phyloP scores from a whole-genome alignment of 64 coral and sea anemone species.

The Montipora sp. region DNA sequence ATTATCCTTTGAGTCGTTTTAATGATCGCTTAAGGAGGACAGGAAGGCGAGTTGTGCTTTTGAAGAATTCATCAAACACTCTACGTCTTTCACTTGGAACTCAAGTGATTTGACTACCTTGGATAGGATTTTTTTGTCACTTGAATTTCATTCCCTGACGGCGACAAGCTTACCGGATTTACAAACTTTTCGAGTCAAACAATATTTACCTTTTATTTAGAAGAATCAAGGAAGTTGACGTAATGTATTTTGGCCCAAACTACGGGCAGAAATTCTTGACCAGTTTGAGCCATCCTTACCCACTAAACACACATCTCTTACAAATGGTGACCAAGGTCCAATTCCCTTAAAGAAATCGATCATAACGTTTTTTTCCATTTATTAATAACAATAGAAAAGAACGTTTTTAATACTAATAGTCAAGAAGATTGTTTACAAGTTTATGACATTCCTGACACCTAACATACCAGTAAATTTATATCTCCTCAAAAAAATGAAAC shows the following conservation, averaged over 20 bases:
- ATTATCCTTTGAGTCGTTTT: not conserved
- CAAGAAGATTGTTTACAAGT: not conserved
- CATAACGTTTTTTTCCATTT: not conserved
- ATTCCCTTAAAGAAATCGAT: too few relatives aligned
- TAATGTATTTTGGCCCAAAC: not conserved
- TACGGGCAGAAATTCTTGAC: not conserved
- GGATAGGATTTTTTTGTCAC: too few relatives aligned
- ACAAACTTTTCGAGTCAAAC: too few relatives aligned
- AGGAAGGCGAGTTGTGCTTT: not conserved
- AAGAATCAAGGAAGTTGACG: constrained; percentile 10
- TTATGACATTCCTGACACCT: not conserved
- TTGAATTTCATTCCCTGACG: too few relatives aligned
- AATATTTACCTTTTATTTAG: not conserved
- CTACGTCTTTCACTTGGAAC: too few relatives aligned
- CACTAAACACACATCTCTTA: too few relatives aligned
- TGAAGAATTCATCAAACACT: too few relatives aligned
- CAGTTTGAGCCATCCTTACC: too few relatives aligned
- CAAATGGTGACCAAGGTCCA: too few relatives aligned
- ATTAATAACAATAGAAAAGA: not conserved
- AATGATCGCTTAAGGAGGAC: too few relatives aligned
- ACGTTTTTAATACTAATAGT: not conserved
- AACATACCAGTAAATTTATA: not conserved
- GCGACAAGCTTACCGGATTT: too few relatives aligned
- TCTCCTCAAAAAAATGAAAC: not conserved
- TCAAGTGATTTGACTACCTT: too few relatives aligned